Conservation (phyloP, 2,113 vertebrate species). For the Phycodurus eques region DNA sequence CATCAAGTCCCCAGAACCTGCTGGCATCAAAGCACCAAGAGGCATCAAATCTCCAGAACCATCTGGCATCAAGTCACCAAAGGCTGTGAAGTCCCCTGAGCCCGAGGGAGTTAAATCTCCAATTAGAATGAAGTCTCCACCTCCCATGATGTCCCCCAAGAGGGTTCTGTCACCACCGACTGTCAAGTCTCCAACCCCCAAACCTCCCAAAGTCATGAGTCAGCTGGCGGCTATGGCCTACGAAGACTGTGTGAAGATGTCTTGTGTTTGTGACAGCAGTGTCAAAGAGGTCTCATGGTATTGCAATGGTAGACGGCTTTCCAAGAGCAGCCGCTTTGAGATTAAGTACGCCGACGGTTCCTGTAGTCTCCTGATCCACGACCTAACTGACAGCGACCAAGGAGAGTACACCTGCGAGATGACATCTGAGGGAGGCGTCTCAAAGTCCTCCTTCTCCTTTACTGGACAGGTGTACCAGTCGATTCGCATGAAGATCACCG, state of each 20-base stretch:
- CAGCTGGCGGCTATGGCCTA: conserved; percentile 80
- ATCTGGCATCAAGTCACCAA: conserved; percentile 56
- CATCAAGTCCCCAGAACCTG: conserved; percentile 58
- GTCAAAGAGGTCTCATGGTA: conserved; percentile 88
- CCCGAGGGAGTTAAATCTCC: conserved; percentile 74
- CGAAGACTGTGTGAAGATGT: conserved; percentile 83
- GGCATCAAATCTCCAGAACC: conserved; percentile 62
- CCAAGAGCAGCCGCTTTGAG: conserved; percentile 82
- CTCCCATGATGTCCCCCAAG: conserved; percentile 68
- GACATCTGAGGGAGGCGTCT: conserved; percentile 82
- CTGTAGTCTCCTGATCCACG: conserved; percentile 85
- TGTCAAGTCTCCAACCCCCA: conserved; percentile 72
- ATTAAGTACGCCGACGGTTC: conserved; percentile 87
- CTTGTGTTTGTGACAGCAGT: conserved; percentile 85
- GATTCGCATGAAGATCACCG: conserved; percentile 78
- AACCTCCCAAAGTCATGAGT: conserved; percentile 84
- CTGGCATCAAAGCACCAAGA: conserved; percentile 51
- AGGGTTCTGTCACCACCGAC: conserved; percentile 82
- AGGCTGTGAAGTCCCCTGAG: conserved; percentile 67
- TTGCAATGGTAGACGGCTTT: conserved; percentile 86
- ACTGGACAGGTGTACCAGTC: conserved; percentile 86
- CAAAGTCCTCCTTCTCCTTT: conserved; percentile 88
- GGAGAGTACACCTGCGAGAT: conserved; percentile 95
- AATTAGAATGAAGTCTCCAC: conserved; percentile 83
- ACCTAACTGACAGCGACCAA: conserved; percentile 82